Conservation (phyloP, 2,113 vertebrate species). For the Lamprotornis superbus region DNA sequence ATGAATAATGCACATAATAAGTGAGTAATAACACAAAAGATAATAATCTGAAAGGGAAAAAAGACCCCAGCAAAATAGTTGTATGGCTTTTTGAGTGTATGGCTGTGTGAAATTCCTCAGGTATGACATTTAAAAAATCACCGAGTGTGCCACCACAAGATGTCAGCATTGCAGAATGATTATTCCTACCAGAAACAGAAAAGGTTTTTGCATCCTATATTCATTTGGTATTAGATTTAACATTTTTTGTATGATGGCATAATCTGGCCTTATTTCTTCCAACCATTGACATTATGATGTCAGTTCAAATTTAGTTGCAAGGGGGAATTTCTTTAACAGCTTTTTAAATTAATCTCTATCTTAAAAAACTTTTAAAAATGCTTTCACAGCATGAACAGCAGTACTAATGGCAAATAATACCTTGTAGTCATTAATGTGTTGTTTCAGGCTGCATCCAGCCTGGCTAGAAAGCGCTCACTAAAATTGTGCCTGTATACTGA, state of each 20-base stretch:
- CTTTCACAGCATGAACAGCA: not conserved
- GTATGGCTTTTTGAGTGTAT: not conserved
- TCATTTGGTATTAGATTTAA: not conserved
- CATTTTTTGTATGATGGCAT: not conserved
- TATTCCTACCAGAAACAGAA: not conserved
- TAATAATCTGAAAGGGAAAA: not conserved
- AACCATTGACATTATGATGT: not conserved
- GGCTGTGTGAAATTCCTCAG: not conserved
- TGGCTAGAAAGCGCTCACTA: not conserved
- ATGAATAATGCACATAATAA: not conserved
- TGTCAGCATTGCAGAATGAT: conserved; percentile 57
- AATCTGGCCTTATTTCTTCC: not conserved
- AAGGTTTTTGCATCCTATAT: not conserved
- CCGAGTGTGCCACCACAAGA: conserved; percentile 10
- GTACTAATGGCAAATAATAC: not conserved
- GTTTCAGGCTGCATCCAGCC: not conserved
- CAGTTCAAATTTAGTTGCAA: not conserved
- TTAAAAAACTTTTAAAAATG: not conserved
- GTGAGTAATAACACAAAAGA: not conserved
- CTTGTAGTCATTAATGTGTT: not conserved
- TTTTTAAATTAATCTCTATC: not conserved
- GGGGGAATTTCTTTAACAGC: not conserved
- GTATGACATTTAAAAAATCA: not conserved
- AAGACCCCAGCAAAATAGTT: not conserved
- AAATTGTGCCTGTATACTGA: not conserved